phyloP scores from a whole-genome alignment of 2,888 invertebrate species.

The Phyllotreta striolata region DNA sequence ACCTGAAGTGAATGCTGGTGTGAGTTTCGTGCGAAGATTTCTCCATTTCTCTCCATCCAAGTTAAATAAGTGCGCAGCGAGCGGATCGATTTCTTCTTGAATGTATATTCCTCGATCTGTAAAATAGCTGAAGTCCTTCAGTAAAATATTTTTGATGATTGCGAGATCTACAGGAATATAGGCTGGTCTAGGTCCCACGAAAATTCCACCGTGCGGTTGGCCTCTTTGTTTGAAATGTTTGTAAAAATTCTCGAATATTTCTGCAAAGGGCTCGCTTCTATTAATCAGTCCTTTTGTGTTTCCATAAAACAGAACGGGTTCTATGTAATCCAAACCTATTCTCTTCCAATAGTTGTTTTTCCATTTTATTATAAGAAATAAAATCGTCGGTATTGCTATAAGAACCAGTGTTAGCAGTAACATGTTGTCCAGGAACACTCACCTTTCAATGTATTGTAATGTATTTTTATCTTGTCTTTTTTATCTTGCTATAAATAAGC shows the following conservation, averaged over 20 bases:
- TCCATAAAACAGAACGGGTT: constrained; percentile 33
- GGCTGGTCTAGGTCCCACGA: constrained; percentile 45
- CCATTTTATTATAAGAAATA: constrained; percentile 39
- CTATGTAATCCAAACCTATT: constrained; percentile 43
- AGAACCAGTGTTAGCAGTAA: background rate
- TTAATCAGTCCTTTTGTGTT: constrained; percentile 22
- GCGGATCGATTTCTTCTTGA: constrained; percentile 53
- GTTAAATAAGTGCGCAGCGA: constrained; percentile 50
- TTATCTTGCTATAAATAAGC: too few species aligned
- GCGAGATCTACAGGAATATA: constrained; percentile 54
- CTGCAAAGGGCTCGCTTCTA: constrained; percentile 20
- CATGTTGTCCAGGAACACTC: background rate
- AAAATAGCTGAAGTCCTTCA: constrained; percentile 56
- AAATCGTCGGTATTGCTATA: background rate
- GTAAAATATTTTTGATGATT: constrained; percentile 53
- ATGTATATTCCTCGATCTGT: constrained; percentile 51
- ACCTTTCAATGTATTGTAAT: background rate
- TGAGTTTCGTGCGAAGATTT: constrained; percentile 56
- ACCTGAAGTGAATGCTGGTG: constrained; percentile 47
- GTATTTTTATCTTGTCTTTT: too few species aligned
- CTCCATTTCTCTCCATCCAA: constrained; percentile 59
- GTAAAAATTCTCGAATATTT: constrained; percentile 35
- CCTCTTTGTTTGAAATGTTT: constrained; percentile 41
- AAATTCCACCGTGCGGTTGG: constrained; percentile 47
- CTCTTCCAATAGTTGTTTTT: constrained; percentile 50